phyloP scores from a whole-genome alignment of 1,140 invertebrate species.

The Platyura marginata region DNA sequence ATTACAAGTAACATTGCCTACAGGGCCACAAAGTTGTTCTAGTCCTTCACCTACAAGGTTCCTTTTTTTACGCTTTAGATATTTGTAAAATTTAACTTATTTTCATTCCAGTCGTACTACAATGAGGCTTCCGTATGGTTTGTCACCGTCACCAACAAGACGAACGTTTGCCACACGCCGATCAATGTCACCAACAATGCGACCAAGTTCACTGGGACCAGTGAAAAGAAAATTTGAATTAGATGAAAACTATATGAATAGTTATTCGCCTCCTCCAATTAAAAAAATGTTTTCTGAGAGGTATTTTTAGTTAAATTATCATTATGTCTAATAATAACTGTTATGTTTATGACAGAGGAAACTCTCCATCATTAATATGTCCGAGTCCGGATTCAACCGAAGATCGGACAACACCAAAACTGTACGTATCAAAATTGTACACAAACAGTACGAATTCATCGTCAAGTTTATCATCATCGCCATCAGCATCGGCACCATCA shows the following conservation, averaged over 20 bases:
- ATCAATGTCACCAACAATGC: constrained; percentile 62
- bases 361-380: constrained; percentile 13
- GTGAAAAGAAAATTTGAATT: constrained; percentile 66
- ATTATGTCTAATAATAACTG: no score
- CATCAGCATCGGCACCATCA: background rate
- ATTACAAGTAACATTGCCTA: constrained; percentile 19
- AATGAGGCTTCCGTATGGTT: constrained; percentile 28
- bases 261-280: constrained; percentile 17
- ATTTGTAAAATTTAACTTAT: no score
- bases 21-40: constrained; percentile 12
- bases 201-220: constrained; percentile 48
- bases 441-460: constrained; percentile 1
- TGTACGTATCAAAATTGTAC: constrained; percentile 1
- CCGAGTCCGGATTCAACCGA: constrained; percentile 14
- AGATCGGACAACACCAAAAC: constrained; percentile 3
- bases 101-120: constrained; percentile 15
- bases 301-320: background rate
- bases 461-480: constrained; percentile 1
- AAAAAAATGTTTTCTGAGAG: constrained; percentile 22
- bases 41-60: constrained; percentile 19
- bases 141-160: constrained; percentile 66
- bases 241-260: constrained; percentile 30
- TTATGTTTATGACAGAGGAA: no score
- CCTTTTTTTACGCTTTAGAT: no score
- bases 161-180: constrained; percentile 59